These are phyloP conservation scores for Nineta flava DNA, from an alignment of 2,888 invertebrate genomes.

Conservation along the genomic window DNA sequence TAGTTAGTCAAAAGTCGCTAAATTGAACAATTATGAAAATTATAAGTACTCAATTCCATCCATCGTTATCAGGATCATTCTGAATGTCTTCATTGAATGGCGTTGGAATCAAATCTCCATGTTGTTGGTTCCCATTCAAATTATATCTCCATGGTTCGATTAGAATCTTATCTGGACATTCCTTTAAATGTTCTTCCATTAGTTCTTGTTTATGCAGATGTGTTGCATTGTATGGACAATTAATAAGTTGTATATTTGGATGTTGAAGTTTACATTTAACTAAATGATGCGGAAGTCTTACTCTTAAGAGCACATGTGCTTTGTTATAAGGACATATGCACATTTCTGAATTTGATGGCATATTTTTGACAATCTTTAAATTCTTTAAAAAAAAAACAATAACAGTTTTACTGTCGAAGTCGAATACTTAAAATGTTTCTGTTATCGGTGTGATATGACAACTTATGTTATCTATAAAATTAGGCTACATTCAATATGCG, in stretches of 20 bases:
- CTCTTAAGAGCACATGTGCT: slow-evolving; percentile 18
- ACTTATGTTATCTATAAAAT: too few relatives aligned
- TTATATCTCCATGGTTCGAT: background rate
- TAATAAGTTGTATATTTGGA: slow-evolving; percentile 17
- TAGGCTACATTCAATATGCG: too few relatives aligned
- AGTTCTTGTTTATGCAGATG: slow-evolving; percentile 19
- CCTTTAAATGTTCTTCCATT: slow-evolving; percentile 18
- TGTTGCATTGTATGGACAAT: slow-evolving; percentile 22
- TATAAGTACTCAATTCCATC: background rate
- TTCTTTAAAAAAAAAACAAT: too few relatives aligned
- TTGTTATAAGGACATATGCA: slow-evolving; percentile 20
- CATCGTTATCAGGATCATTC: background rate
- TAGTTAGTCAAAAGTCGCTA: too few relatives aligned
- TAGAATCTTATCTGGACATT: slow-evolving; percentile 15
- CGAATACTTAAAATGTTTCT: too few relatives aligned
- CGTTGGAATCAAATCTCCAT: background rate
- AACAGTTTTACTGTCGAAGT: too few relatives aligned
- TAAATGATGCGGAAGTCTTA: slow-evolving; percentile 21
- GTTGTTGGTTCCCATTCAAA: background rate
- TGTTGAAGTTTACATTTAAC: slow-evolving; percentile 23
- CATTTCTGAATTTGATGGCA: too few relatives aligned
- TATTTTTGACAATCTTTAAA: too few relatives aligned
- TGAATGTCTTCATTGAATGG: background rate
- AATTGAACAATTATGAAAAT: too few relatives aligned
- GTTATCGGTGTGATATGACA: too few relatives aligned